Base-by-base conservation (phyloP, 2,888 invertebrate species). In the Heliconius cydno region DNA sequence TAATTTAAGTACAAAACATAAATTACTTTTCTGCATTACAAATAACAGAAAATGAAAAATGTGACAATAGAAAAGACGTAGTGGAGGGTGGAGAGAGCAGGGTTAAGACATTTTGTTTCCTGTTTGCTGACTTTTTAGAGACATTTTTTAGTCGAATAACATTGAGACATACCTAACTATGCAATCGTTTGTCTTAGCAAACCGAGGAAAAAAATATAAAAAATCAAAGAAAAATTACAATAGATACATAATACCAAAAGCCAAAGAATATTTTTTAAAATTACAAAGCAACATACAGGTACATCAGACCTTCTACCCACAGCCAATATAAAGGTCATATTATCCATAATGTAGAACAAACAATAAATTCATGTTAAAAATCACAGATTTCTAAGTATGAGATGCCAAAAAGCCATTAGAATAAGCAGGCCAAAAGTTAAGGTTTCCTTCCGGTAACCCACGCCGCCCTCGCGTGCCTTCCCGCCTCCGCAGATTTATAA, bases 371-470 rank as follows among this genome's bases (percentile, higher is more conserved):
- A 57, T 71, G 71, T 72, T 63, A 67, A 30, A 73, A 75, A 60
- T 67, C 65, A 73, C 41, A 75, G 25, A 60, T 77, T 75, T 66
- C 52, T 77, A 80, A 68, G 71, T 34, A 74, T 78, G 34, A 78
- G 57, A 76, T 72, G 77, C 73, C 70, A 76, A 68, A 78, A 72
- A 71, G 57, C 70, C 66, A 68, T 74, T 80, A 38, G 57, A 38
- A 46, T 66, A 80, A 89, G 89, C 90, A 68, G 68, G 87, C 87
- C 88, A 88, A 91, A 90, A 90, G 88, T 87, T 86, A 87, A 85
- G 85, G 88, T 87, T 94, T 93, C 93, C 94, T 94, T 94, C 94
- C 94, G 93, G 92, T 87, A 92, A 90, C 94, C 94, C 89, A 94
- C 94, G 86, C 84, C 81, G 85, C 88, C 87, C 91, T 89, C 88